A percentile compares a stretch with the other conserved stretches of the same genome.
These are phyloP conservation scores for Lates calcarifer DNA, from an alignment of 2,113 vertebrate species.

Conservation along the genomic window DNA sequence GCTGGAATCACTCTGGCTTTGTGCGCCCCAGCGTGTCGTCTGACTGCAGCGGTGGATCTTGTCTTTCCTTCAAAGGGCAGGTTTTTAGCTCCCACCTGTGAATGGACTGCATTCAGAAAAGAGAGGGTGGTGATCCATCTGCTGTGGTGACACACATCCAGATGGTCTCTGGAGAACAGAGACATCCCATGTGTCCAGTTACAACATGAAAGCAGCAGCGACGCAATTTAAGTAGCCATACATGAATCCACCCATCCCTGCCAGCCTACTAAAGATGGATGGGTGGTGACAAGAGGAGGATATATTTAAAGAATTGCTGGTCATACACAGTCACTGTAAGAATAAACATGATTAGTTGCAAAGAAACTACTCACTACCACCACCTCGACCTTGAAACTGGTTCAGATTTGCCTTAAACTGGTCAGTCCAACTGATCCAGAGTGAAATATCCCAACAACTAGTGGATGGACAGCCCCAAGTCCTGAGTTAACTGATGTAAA, in stretches of 20 bases:
- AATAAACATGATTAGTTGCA: not conserved
- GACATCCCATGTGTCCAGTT: conserved; percentile 79
- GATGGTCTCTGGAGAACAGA: conserved; percentile 74
- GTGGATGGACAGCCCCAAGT: too few relatives aligned
- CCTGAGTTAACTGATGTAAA: not conserved
- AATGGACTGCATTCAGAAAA: conserved; percentile 70
- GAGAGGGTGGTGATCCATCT: conserved; percentile 75
- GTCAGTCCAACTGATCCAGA: not conserved
- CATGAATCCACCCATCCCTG: conserved; percentile 31
- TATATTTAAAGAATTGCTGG: not conserved
- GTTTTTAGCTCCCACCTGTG: conserved; percentile 80
- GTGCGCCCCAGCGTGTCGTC: conserved; percentile 37
- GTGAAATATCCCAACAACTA: not conserved
- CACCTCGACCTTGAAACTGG: not conserved
- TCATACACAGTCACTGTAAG: not conserved
- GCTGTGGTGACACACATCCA: conserved; percentile 61
- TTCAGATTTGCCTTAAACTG: too few relatives aligned
- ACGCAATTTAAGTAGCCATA: conserved; percentile 47
- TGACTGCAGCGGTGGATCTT: conserved; percentile 71
- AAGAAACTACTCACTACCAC: not conserved
- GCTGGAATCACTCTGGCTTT: conserved; percentile 68
- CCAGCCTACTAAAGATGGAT: not conserved
- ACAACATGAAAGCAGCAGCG: conserved; percentile 81
- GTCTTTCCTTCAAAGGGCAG: conserved; percentile 69
- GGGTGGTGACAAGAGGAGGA: not conserved